These are phyloP conservation scores for Tridacna crocea DNA, from an alignment of 2,888 invertebrate genomes.

Conservation along the genomic window DNA sequence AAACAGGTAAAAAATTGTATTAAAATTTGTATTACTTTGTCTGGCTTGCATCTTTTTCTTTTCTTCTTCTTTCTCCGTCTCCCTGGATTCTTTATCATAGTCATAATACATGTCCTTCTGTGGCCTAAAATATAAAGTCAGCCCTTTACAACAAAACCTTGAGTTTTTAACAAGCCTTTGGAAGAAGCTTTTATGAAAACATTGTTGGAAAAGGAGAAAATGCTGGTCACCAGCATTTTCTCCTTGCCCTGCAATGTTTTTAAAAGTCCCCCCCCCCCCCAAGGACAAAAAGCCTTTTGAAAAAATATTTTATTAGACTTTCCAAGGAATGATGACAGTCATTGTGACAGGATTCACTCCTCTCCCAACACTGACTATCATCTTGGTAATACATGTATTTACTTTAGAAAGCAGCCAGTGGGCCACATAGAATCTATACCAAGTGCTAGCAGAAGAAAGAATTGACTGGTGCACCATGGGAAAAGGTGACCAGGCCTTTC, in stretches of 20 bases:
- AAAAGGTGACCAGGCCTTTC: no score
- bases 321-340: no score
- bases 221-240: neutral
- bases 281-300: neutral
- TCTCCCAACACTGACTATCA: no score
- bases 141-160: neutral
- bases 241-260: neutral
- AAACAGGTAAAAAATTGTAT: neutral
- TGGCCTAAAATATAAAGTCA: conserved; percentile 86
- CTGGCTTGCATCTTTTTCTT: conserved; percentile 90
- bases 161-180: neutral
- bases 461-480: no score
- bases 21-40: conserved; percentile 74
- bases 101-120: conserved; percentile 96
- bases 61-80: conserved; percentile 90
- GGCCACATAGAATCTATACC: no score
- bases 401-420: no score
- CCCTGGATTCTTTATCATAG: conserved; percentile 88
- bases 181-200: neutral
- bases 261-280: neutral
- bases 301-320: no score
- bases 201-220: neutral
- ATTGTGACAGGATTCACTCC: no score
- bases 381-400: no score
- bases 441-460: no score